These are phyloP conservation scores for Bovichtus variegatus DNA, from an alignment of 2,797 vertebrate genomes.

Conservation along the genomic window DNA sequence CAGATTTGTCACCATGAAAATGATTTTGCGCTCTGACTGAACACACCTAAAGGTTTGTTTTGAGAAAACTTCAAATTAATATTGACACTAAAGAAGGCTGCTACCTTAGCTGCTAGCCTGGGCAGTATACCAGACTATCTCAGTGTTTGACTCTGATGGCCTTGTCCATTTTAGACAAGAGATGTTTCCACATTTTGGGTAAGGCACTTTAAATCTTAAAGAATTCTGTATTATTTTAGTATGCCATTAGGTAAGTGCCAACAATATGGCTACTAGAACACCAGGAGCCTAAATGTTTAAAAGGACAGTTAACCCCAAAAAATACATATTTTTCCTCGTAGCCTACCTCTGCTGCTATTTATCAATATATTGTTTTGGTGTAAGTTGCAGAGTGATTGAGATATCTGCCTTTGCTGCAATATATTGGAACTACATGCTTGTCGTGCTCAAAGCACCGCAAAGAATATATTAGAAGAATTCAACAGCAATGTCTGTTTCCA, in stretches of 20 bases:
- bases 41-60: not conserved
- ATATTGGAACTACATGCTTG: no score
- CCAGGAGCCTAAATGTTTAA: not conserved
- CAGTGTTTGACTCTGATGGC: not conserved
- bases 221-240: not conserved
- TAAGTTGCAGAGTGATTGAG: no score
- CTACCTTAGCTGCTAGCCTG: not conserved
- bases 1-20: constrained; percentile 2
- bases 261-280: not conserved
- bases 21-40: not conserved
- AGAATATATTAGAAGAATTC: no score
- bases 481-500: no score
- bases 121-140: not conserved
- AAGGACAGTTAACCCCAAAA: no score
- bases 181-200: constrained; percentile 5
- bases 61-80: not conserved
- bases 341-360: no score
- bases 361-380: no score
- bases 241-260: not conserved
- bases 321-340: no score
- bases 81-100: not conserved
- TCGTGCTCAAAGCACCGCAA: no score
- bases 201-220: not conserved
- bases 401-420: no score
- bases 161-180: not conserved